Conservation (phyloP, 2,888 invertebrate species). For the Chromoteleia sp. region DNA sequence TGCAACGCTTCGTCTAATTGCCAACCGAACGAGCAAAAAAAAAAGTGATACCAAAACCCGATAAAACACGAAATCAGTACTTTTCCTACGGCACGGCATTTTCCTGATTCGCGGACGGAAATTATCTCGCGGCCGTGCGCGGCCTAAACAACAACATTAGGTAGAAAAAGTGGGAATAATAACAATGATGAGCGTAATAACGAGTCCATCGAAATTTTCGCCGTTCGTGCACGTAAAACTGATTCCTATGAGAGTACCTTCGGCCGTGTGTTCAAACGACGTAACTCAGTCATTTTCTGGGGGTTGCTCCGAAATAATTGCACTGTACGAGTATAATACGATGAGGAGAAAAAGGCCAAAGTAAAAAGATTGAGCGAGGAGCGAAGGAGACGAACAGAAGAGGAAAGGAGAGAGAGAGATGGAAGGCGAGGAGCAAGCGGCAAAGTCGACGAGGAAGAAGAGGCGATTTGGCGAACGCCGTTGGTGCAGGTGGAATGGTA, state of each 20-base stretch:
- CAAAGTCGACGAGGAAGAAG: conserved; percentile 51
- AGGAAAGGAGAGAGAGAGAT: conserved; percentile 42
- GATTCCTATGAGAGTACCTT: conserved; percentile 62
- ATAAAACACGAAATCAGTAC: no score
- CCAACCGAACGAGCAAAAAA: no score
- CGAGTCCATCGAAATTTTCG: conserved; percentile 66
- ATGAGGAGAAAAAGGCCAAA: conserved; percentile 69
- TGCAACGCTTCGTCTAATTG: no score
- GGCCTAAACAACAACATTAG: conserved; percentile 48
- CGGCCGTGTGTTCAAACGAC: conserved; percentile 60
- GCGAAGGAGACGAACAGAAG: conserved; percentile 31
- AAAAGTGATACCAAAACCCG: neutral
- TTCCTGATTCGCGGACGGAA: conserved; percentile 21
- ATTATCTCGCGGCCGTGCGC: conserved; percentile 35
- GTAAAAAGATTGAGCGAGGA: conserved; percentile 69
- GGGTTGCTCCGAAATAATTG: conserved; percentile 74
- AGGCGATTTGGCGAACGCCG: conserved; percentile 60
- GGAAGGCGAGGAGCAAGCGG: conserved; percentile 12
- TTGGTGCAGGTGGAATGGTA: conserved; percentile 64
- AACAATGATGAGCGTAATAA: conserved; percentile 68
- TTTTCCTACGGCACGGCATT: neutral
- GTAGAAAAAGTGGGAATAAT: conserved; percentile 57
- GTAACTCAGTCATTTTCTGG: conserved; percentile 72
- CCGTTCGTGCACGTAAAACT: conserved; percentile 70
- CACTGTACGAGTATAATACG: conserved; percentile 65